phyloP scores from a whole-genome alignment of 2,797 vertebrate genomes.

The Sebastes vulpes region DNA sequence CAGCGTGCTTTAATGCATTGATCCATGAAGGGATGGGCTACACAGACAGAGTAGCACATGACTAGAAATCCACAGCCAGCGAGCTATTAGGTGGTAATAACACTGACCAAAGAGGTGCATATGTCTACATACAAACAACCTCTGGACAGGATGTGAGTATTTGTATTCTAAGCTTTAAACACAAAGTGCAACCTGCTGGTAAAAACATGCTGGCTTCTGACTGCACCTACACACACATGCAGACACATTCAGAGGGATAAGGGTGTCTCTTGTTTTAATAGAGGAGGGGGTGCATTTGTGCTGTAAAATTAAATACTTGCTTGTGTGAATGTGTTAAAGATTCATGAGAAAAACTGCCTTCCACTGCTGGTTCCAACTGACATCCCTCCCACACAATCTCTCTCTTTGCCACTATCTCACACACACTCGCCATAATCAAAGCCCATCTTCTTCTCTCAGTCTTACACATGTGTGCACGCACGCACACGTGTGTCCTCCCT shows the following conservation, averaged over 20 bases:
- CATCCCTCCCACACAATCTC: slow-evolving; percentile 65
- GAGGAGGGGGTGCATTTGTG: slow-evolving; percentile 24
- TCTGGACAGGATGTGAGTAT: slow-evolving; percentile 8
- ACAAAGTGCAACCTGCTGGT: not conserved
- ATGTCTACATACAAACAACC: slow-evolving; percentile 40
- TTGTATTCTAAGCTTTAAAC: slow-evolving; percentile 28
- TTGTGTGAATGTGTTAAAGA: slow-evolving; percentile 68
- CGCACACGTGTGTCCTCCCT: not conserved
- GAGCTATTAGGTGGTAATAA: slow-evolving; percentile 61
- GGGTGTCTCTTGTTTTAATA: slow-evolving; percentile 41
- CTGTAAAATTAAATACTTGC: slow-evolving; percentile 61
- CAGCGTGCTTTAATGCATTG: slow-evolving; percentile 67
- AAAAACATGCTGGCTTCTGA: not conserved
- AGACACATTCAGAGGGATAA: slow-evolving; percentile 3
- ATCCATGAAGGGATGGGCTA: slow-evolving; percentile 77
- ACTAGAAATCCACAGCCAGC: slow-evolving; percentile 68
- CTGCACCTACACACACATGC: not conserved
- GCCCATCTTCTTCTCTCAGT: slow-evolving; percentile 1
- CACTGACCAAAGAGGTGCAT: slow-evolving; percentile 42
- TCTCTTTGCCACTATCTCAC: slow-evolving; percentile 44
- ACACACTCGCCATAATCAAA: slow-evolving; percentile 50
- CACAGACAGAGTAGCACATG: slow-evolving; percentile 61
- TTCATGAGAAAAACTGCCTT: slow-evolving; percentile 61
- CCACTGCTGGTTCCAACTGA: slow-evolving; percentile 45
- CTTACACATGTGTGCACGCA: not conserved